Evolutionary conservation across 2,113 vertebrate species (phyloP).

Genomic region (Protobothrops mucrosquamatus): DNA sequence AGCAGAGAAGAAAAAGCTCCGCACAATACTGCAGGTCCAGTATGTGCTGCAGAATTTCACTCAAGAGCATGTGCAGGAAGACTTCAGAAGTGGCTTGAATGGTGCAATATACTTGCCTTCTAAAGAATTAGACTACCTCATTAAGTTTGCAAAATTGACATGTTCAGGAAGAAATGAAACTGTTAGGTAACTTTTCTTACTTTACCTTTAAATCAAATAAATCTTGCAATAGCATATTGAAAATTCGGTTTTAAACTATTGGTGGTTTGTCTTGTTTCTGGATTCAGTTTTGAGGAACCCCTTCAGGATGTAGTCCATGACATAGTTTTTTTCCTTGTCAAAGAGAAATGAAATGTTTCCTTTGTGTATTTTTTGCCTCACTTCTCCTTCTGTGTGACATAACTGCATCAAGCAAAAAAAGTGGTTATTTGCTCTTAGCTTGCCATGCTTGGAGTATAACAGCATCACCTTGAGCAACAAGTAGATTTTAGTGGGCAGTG

Average conservation of each 20-base stretch:
- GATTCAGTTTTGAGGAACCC: background rate
- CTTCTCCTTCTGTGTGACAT: background rate
- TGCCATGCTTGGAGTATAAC: background rate
- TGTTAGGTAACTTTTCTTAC: constrained; percentile 73
- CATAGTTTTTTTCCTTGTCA: background rate
- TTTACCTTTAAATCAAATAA: background rate
- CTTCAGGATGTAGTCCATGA: background rate
- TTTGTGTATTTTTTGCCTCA: background rate
- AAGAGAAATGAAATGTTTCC: background rate
- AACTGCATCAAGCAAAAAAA: background rate
- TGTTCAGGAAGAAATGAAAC: constrained; percentile 77
- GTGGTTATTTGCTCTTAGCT: background rate
- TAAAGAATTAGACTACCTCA: constrained; percentile 82
- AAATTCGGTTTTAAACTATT: background rate
- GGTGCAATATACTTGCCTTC: constrained; percentile 78
- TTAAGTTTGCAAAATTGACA: constrained; percentile 79
- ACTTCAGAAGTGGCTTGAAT: constrained; percentile 79
- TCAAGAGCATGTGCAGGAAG: constrained; percentile 81
- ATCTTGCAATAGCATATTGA: background rate
- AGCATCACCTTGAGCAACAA: background rate
- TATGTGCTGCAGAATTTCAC: constrained; percentile 83
- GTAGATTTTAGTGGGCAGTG: background rate
- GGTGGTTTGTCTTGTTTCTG: background rate
- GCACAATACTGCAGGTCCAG: constrained; percentile 84
- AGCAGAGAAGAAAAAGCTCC: constrained; percentile 80